Percentiles rank a stretch among this genome's conserved stretches.
phyloP scores from a whole-genome alignment of 1,140 invertebrate species.

The Drosophila paulistorum region DNA sequence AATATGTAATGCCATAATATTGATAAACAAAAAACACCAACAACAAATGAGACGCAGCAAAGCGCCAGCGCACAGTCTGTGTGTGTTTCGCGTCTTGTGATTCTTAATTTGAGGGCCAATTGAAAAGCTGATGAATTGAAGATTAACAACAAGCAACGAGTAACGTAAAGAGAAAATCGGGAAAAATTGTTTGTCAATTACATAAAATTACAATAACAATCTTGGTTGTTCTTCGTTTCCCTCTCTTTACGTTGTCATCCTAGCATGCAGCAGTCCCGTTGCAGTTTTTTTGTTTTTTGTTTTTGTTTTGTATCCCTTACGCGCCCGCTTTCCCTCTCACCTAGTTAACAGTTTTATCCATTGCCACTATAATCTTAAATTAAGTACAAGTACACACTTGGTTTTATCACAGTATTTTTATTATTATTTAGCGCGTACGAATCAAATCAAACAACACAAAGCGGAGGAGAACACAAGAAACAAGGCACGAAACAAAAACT shows the following conservation, averaged over 20 bases:
- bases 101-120: slow-evolving; percentile 55
- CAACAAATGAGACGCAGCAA: slow-evolving; percentile 14
- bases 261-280: slow-evolving; percentile 3
- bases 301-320: not conserved
- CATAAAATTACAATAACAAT: slow-evolving; percentile 71
- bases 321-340: not conserved
- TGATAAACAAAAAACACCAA: not conserved
- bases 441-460: slow-evolving; percentile 13
- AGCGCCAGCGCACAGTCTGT: slow-evolving; percentile 47
- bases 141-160: slow-evolving; percentile 47
- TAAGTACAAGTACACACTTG: slow-evolving; percentile 14
- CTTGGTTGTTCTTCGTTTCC: slow-evolving; percentile 25
- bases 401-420: slow-evolving; percentile 9
- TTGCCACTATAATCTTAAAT: slow-evolving; percentile 9
- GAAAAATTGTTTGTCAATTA: slow-evolving; percentile 69
- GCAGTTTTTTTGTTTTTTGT: not conserved
- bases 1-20: slow-evolving; percentile 4
- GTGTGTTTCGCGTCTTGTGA: slow-evolving; percentile 14
- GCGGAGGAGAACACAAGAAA: slow-evolving; percentile 10
- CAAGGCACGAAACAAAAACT: slow-evolving; percentile 9
- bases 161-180: slow-evolving; percentile 26
- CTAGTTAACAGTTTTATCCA: slow-evolving; percentile 11
- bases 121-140: slow-evolving; percentile 48
- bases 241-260: slow-evolving; percentile 1
- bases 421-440: slow-evolving; percentile 11